Base-by-base conservation (phyloP, 1,140 invertebrate genomes). In the Procambarus virginalis region DNA sequence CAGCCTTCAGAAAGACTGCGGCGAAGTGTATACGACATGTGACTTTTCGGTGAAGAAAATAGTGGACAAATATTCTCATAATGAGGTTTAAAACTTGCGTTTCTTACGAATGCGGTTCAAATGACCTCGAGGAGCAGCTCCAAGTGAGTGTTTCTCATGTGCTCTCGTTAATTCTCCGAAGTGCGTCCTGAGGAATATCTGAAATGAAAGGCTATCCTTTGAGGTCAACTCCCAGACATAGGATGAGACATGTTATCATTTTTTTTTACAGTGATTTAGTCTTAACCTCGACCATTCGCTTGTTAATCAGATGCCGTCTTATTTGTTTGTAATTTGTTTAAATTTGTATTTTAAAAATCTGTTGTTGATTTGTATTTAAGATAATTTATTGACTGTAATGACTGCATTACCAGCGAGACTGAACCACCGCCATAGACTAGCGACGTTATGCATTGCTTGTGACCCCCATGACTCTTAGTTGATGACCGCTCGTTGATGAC, bases 41-140 rank as follows among this genome's bases (percentile, higher is more conserved):
- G 85, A 93, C 49, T 93, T 93, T 86, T 93, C 92, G 48, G 90
- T 93, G 45, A 93, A 93, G 91, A 92, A 92, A 55, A 92, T 93
- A 82, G 91, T 92, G 86, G 86, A 89, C 22, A 93, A 93, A 88
- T 93, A 93, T 85, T 88, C 84, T 20, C 87, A 89, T 58, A 92
- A 91, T 70, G 90, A 92, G 55, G 85, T 90, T 60, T 90, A 92
- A 68, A 22, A 48, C 14, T 55, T 20, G 6, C 68, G n/a, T 34
- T 34, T 34, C 68, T 34, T 73, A 10, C 8, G 68, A 73, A 1
- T 34, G 68, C 22, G 68, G 10, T 5, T 73, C 68, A 34, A 34
- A 73, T 34, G n/a, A 5, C 68, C 22, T 73, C n/a, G 22, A 73
- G 68, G 68, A 34, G 22, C 0, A 6, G 22, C 14, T 34, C 68